phyloP scores from a whole-genome alignment of 2,888 invertebrate genomes.

The Xestia rhomboidea region DNA sequence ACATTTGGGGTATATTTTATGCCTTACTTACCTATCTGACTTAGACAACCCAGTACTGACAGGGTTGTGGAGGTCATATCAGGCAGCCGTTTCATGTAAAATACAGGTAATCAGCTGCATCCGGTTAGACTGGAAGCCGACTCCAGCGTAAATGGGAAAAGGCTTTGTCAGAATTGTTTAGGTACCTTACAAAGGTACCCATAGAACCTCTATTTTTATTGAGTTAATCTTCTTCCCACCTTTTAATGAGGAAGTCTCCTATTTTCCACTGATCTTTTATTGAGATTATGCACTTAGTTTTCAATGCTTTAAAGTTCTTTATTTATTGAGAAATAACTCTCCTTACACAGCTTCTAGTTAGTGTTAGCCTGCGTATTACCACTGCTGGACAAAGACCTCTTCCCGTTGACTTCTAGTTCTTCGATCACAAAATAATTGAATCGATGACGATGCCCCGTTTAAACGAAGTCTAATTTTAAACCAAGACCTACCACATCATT shows the following conservation, averaged over 20 bases:
- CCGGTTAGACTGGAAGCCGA: not conserved
- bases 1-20: not conserved
- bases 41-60: not conserved
- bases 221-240: not conserved
- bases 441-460: not conserved
- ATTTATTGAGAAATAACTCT: not conserved
- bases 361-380: not conserved
- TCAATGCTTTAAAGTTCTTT: not conserved
- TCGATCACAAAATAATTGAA: not conserved
- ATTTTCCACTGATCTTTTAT: not conserved
- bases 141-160: not conserved
- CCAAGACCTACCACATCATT: conserved; percentile 5
- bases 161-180: not conserved
- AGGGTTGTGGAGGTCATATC: not conserved
- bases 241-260: not conserved
- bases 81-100: not conserved
- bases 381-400: not conserved
- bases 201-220: not conserved
- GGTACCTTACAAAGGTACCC: not conserved
- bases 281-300: not conserved
- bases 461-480: conserved; percentile 8
- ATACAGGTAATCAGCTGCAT: not conserved
- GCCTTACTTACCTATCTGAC: not conserved
- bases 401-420: not conserved
- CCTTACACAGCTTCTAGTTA: not conserved